These are phyloP conservation scores for Caenorhabditis sp. DNA, from an alignment of 2,888 invertebrate species.

Conservation along the genomic window DNA sequence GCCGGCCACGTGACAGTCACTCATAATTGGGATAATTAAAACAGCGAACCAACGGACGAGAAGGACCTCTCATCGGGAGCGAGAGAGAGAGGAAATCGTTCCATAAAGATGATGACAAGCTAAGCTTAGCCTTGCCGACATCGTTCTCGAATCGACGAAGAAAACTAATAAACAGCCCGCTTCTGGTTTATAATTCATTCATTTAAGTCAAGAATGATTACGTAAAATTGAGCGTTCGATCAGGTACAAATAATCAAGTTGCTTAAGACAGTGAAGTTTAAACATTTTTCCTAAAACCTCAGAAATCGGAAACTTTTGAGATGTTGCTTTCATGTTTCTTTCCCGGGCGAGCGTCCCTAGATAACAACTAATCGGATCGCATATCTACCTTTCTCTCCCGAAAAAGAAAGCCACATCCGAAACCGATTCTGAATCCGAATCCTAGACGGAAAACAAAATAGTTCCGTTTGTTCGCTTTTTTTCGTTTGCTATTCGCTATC, in stretches of 20 bases:
- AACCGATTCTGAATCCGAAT: conserved; percentile 9
- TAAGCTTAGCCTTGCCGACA: conserved; percentile 13
- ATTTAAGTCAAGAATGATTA: conserved; percentile 29
- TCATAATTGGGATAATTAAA: conserved; percentile 41
- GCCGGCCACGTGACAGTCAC: conserved; percentile 38
- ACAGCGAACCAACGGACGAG: conserved; percentile 24
- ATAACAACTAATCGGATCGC: conserved; percentile 44
- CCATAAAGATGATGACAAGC: conserved; percentile 42
- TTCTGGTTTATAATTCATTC: conserved; percentile 19
- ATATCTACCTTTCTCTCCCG: conserved; percentile 13
- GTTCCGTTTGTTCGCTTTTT: conserved; percentile 58
- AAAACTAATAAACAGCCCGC: conserved; percentile 35
- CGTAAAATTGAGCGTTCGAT: conserved; percentile 27
- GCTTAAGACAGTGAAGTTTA: not conserved
- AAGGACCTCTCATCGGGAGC: conserved; percentile 12
- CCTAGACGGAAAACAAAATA: conserved; percentile 45
- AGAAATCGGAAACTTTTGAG: not conserved
- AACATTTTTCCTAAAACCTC: no score
- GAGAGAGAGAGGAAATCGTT: conserved; percentile 25
- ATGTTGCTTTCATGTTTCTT: not conserved
- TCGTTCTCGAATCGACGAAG: conserved; percentile 29
- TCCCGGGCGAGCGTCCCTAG: not conserved
- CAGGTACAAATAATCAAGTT: conserved; percentile 36
- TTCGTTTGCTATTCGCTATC: conserved; percentile 24
- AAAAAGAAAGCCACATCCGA: not conserved